Evolutionary conservation across 2,113 vertebrate species (phyloP).

Genomic region (Rhabdornis inornatus): DNA sequence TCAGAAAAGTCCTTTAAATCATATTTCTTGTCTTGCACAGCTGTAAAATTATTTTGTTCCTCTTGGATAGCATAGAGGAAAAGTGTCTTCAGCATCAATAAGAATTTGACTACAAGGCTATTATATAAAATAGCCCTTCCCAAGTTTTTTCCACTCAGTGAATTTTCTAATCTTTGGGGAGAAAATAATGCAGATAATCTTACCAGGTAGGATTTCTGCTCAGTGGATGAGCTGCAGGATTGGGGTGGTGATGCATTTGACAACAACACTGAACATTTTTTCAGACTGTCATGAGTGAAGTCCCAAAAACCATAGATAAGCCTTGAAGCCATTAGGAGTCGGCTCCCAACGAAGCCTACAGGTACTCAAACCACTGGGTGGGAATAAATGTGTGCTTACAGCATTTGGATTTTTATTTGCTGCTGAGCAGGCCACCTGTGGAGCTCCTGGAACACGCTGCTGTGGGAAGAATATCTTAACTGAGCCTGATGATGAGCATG

Average conservation of each 20-base stretch:
- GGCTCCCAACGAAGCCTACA: neutral
- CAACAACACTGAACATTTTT: neutral
- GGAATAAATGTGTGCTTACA: neutral
- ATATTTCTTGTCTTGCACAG: constrained; percentile 4
- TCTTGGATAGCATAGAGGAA: neutral
- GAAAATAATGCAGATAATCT: neutral
- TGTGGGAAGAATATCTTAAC: neutral
- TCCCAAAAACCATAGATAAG: neutral
- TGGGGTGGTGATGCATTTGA: neutral
- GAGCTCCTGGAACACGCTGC: neutral
- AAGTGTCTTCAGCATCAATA: constrained; percentile 1
- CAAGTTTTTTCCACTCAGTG: neutral
- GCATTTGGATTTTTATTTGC: neutral
- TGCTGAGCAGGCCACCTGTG: neutral
- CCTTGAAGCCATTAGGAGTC: neutral
- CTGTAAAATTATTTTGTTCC: constrained; percentile 33
- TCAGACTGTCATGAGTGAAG: neutral
- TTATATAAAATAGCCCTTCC: neutral
- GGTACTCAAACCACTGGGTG: neutral
- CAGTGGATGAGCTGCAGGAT: neutral
- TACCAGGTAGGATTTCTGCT: neutral
- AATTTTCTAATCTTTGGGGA: neutral
- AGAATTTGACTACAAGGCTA: neutral
- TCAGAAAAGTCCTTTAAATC: constrained; percentile 18
- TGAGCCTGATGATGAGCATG: neutral